Evolutionary conservation across 2,888 invertebrate species (phyloP).

Genomic region (Mesorhabditis sp.): DNA sequence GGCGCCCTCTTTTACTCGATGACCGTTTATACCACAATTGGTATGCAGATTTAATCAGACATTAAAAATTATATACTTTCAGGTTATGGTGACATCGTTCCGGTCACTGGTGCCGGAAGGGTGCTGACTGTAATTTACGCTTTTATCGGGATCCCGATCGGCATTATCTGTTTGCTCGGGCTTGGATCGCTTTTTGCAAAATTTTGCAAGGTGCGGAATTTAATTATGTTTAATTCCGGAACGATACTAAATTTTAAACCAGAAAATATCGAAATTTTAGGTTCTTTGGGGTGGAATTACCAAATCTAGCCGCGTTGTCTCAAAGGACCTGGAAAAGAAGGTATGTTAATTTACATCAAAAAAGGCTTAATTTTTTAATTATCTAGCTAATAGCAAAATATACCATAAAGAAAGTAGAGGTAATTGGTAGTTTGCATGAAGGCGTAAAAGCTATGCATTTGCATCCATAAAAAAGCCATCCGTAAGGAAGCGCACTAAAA

Average conservation of each 20-base stretch:
- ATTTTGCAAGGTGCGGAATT: constrained; percentile 23
- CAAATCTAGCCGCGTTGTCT: constrained; percentile 36
- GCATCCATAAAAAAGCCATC: too few species aligned
- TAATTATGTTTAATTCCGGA: background rate
- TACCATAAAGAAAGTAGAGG: background rate
- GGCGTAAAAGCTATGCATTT: too few species aligned
- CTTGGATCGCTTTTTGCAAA: constrained; percentile 50
- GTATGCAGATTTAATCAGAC: constrained; percentile 70
- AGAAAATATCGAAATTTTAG: background rate
- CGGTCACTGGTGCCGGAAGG: constrained; percentile 44
- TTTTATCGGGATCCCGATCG: constrained; percentile 52
- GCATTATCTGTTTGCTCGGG: constrained; percentile 48
- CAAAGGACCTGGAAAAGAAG: constrained; percentile 49
- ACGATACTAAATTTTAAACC: background rate
- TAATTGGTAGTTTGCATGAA: too few species aligned
- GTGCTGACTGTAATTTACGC: constrained; percentile 53
- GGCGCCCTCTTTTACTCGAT: constrained; percentile 53
- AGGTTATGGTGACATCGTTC: constrained; percentile 55
- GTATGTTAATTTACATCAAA: constrained; percentile 18
- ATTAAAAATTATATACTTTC: constrained; percentile 8
- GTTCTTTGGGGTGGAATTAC: constrained; percentile 35
- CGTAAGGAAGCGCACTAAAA: too few species aligned
- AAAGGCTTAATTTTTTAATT: background rate
- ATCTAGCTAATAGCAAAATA: background rate
- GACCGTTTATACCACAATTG: constrained; percentile 61